phyloP scores from a whole-genome alignment of 2,113 vertebrate species.

The Galemys pyrenaicus region DNA sequence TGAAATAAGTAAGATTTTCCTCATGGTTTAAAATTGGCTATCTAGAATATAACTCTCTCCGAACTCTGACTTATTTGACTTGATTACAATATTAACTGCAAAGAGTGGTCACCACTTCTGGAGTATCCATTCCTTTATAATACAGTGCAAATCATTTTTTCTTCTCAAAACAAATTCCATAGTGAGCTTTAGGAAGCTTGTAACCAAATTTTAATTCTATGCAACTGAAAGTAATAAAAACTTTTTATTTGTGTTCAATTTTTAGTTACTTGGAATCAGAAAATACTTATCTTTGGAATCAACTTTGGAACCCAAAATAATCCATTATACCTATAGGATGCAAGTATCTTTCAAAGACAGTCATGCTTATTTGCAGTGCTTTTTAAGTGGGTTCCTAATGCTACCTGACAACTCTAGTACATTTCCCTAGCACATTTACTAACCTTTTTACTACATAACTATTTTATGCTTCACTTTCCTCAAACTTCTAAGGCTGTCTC shows the following conservation, averaged over 20 bases:
- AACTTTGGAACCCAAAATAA: slow-evolving; percentile 6
- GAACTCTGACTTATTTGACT: neutral
- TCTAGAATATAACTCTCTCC: neutral
- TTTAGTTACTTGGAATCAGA: neutral
- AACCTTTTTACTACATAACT: neutral
- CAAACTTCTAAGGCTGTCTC: neutral
- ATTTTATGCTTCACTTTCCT: neutral
- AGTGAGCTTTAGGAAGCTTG: no score
- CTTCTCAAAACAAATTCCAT: neutral
- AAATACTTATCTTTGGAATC: slow-evolving; percentile 12
- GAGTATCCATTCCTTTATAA: neutral
- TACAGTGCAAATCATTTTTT: slow-evolving; percentile 6
- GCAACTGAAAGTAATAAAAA: neutral
- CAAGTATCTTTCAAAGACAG: neutral
- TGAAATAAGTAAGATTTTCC: slow-evolving; percentile 1
- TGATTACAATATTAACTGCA: neutral
- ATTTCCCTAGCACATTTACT: neutral
- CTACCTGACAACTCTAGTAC: neutral
- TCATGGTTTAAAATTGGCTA: neutral
- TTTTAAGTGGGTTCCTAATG: neutral
- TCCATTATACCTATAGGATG: neutral
- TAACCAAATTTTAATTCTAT: slow-evolving; percentile 33
- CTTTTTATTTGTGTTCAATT: neutral
- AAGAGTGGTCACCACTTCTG: neutral
- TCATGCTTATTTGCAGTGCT: neutral